Percentiles rank a stretch among this genome's conserved stretches.
phyloP scores from a whole-genome alignment of 2,797 vertebrate species.

The Muscicapa striata region DNA sequence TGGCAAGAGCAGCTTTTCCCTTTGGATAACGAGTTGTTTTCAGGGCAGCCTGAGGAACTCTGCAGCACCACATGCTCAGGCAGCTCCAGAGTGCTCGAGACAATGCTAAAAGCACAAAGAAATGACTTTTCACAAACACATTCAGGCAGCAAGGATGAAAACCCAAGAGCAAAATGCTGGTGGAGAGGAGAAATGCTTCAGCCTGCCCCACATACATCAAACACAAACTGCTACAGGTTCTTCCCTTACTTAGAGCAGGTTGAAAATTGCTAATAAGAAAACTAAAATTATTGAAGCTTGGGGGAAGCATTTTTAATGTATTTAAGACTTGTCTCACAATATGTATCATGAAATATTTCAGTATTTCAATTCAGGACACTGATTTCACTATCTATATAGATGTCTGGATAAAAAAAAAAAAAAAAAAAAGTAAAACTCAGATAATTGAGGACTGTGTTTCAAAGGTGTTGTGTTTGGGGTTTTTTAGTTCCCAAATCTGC shows the following conservation, averaged over 20 bases:
- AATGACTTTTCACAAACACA: not conserved
- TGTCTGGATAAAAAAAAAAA: not conserved
- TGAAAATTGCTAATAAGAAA: not conserved
- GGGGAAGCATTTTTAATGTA: not conserved
- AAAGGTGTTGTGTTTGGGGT: accelerated
- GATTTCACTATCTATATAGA: not conserved
- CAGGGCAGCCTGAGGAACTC: not conserved
- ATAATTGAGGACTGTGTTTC: not conserved
- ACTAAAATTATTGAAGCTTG: not conserved
- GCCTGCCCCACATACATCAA: not conserved
- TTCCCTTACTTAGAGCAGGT: accelerated
- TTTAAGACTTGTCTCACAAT: not conserved
- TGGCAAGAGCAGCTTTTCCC: not conserved
- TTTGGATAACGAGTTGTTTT: not conserved
- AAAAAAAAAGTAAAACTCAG: not conserved
- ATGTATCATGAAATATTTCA: not conserved
- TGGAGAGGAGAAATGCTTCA: accelerated
- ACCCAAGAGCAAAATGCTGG: not conserved
- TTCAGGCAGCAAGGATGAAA: accelerated
- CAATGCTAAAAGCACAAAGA: not conserved
- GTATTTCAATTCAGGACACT: not conserved
- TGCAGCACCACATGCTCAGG: not conserved
- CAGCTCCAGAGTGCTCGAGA: not conserved
- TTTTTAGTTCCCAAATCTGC: not conserved
- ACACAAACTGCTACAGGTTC: not conserved